Evolutionary conservation across 2,113 vertebrate genomes (phyloP).

Genomic region (Podarcis cretensis): DNA sequence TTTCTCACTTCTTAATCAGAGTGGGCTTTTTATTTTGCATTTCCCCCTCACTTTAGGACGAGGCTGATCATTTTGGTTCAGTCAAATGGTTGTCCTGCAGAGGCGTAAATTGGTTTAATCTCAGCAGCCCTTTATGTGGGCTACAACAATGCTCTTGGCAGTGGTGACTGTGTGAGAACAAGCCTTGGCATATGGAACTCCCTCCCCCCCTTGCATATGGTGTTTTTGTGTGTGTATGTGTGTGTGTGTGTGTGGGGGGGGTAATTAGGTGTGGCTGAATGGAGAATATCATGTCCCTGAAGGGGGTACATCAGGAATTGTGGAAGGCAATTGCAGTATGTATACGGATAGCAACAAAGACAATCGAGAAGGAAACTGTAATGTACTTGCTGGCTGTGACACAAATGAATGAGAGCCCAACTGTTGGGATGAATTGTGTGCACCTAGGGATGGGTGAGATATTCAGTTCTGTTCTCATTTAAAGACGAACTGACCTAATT

Average conservation of each 20-base stretch:
- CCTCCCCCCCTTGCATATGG: not conserved
- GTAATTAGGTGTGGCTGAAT: not conserved
- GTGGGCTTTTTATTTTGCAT: not conserved
- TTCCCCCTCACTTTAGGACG: not conserved
- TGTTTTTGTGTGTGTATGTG: not conserved
- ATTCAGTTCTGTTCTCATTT: too few species aligned
- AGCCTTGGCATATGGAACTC: not conserved
- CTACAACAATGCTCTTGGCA: not conserved
- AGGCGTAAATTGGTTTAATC: not conserved
- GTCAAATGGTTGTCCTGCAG: not conserved
- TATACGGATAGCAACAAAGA: not conserved
- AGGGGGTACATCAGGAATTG: not conserved
- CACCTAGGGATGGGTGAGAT: not conserved
- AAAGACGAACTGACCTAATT: too few species aligned
- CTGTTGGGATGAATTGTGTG: not conserved
- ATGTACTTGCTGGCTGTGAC: not conserved
- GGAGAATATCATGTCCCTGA: not conserved
- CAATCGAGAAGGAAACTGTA: not conserved
- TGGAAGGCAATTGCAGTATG: not conserved
- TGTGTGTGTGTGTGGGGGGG: not conserved
- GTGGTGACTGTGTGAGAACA: not conserved
- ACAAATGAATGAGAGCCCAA: not conserved
- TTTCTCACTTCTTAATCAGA: too few species aligned
- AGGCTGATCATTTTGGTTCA: not conserved
- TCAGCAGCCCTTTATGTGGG: not conserved